Evolutionary conservation across 2,888 invertebrate species (phyloP).

Genomic region (Lucinisca nassula): DNA sequence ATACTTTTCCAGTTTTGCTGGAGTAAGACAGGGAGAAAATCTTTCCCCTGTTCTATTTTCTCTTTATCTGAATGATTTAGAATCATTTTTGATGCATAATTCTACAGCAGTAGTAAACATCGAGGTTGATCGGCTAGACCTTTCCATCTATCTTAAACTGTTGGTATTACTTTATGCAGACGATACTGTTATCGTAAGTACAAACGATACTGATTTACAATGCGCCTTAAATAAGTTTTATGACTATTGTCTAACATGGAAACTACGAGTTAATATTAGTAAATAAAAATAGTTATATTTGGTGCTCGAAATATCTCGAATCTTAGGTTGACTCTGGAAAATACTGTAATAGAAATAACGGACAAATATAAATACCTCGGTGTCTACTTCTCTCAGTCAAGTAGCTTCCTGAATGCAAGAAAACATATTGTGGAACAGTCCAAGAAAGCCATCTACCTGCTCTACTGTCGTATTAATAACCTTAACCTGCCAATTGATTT

Average conservation of each 20-base stretch:
- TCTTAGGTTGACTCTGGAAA: background rate
- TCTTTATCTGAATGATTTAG: background rate
- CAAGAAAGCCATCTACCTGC: slow-evolving; percentile 13
- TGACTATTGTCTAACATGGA: background rate
- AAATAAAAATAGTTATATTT: background rate
- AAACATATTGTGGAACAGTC: slow-evolving; percentile 11
- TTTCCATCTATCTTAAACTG: background rate
- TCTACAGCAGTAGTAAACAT: background rate
- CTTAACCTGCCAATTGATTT: slow-evolving; percentile 23
- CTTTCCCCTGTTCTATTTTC: background rate
- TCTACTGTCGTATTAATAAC: slow-evolving; percentile 22
- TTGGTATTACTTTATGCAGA: background rate
- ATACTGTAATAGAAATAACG: background rate
- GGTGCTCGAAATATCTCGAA: too few relatives aligned
- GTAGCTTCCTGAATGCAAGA: slow-evolving; percentile 19
- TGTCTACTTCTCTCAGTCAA: background rate
- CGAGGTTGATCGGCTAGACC: background rate
- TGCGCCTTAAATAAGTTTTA: background rate
- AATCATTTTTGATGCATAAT: background rate
- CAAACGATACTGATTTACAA: background rate
- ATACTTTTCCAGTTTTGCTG: background rate
- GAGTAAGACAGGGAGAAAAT: background rate
- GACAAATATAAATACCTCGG: slow-evolving; percentile 32
- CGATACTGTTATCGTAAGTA: background rate
- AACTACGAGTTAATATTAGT: background rate